These are phyloP conservation scores for Lipotes vexillifer DNA, from an alignment of 2,113 vertebrate genomes.

Conservation along the genomic window DNA sequence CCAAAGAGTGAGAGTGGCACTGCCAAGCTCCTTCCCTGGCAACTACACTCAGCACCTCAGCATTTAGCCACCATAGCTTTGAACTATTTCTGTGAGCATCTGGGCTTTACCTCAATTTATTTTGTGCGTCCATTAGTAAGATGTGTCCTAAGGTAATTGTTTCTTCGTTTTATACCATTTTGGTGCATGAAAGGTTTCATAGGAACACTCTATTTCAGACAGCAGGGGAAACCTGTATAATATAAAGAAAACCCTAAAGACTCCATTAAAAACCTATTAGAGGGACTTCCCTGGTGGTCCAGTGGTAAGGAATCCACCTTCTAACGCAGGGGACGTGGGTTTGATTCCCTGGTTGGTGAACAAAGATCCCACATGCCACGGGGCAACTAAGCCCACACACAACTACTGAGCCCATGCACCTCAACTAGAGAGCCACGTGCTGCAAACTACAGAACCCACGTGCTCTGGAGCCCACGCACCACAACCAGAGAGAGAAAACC, in stretches of 20 bases:
- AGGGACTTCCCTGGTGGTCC: neutral
- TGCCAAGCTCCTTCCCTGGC: neutral
- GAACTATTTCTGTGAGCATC: neutral
- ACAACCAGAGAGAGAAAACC: too few relatives aligned
- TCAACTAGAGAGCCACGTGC: too few relatives aligned
- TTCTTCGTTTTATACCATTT: neutral
- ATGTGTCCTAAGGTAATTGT: neutral
- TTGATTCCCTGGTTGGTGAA: neutral
- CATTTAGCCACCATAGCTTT: neutral
- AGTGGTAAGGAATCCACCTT: neutral
- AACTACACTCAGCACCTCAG: neutral
- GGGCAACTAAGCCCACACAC: too few relatives aligned
- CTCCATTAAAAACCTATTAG: neutral
- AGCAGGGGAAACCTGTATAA: neutral
- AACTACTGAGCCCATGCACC: too few relatives aligned
- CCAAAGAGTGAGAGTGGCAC: neutral
- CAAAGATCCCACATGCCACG: neutral
- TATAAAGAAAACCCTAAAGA: neutral
- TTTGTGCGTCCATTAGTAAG: neutral
- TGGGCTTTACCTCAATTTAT: neutral
- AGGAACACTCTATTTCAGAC: neutral
- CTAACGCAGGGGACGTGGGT: neutral
- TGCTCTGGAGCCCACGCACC: too few relatives aligned
- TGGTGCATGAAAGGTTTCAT: neutral
- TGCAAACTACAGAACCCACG: too few relatives aligned